Evolutionary conservation across 2,113 vertebrate genomes (phyloP), one percentile per base, ranked within the genome.

Genomic region (Myotis yumanensis): DNA sequence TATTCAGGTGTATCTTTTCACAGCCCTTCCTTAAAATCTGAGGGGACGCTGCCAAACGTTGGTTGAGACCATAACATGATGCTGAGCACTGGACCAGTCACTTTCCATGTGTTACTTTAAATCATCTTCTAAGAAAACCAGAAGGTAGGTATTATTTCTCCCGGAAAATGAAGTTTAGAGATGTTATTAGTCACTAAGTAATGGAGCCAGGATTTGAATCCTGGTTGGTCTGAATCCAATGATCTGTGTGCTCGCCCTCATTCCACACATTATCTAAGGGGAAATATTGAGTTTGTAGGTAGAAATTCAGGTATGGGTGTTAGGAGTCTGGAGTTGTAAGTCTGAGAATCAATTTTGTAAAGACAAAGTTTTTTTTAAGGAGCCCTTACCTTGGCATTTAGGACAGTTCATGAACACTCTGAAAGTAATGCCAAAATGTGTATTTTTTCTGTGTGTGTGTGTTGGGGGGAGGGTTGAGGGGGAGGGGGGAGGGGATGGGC

Each of bases 261-360:
- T 28, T 76, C 77, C 7, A 37, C 40, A 92, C 3, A 64, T 46
- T 91, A 35, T 35, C 28, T 37, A 43, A 51, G 22, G 43, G 22
- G 25, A 68, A 68, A 86, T 46, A 30, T 2, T 57, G 62, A 35
- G 62, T 46, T 57, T 46, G 30, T 37, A 77, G 37, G 37, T 32
- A 79, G 30, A 68, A 77, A 46, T 69, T 77, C 30, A 77, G 62
- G 30, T 46, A 2, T 79, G 37, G 17, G 37, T 15, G 11, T 69
- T 75, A 83, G n/a, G 23, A 43, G 35, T 18, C 32, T 46, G 72
- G 37, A 86, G 37, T 17, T 69, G 0, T 91, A 52, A 66, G 9
- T 91, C 69, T 92, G 22, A 43, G 51, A 77, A 77, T 77, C 59
- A 16, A 54, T 18, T 57, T 37, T 79, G 73, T 54, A 76, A 51